Base-by-base conservation (phyloP, 2,113 vertebrate genomes). In the Cyanocitta stelleri region DNA sequence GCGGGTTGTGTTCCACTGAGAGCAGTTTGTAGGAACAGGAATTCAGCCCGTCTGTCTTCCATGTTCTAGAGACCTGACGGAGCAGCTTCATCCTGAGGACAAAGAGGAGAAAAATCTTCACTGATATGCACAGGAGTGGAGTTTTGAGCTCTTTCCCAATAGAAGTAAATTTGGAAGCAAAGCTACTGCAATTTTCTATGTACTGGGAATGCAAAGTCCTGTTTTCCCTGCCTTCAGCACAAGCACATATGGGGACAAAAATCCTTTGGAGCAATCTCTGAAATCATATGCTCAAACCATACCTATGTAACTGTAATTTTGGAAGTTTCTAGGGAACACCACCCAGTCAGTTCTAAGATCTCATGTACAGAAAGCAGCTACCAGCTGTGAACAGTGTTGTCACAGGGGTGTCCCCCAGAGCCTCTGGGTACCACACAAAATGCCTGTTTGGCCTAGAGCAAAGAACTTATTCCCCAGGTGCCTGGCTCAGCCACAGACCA, bases 11-110 rank as follows among this genome's bases (percentile, higher is more conserved):
- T 86, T 99, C 97, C 75, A 99, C 80, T 2, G 98, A 98, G 26
- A 99, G 82, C 43, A 98, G 97, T 69, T 98, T 98, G 82, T 99
- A 99, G 7, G 96, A 97, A 93, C 99, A 99, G 66, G 98, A 99
- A 56, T 98, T 99, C 55, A 99, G 97, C 32, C 99, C 99, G 4
- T 99, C 99, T 48, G 90, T 98, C 82, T 87, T 98, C 99, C 99
- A 99, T 0, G 97, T 98, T 73, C 90, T 97, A 11, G 97, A 90
- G 7, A 98, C 98, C 74, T 98, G 98, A 66, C 96, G 97, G 48
- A 99, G 97, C 82, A 99, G 96, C 80, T 95, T 98, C 99, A 99
- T 99, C 97, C 99, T 99, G 93, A 88, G 85, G 48, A 80, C n/a
- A 88, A 73, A 88, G 63, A 90, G 14, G 59, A 95, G 69, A 92